Evolutionary conservation across 2,888 invertebrate genomes (phyloP).

Genomic region (Tiphia femorata): DNA sequence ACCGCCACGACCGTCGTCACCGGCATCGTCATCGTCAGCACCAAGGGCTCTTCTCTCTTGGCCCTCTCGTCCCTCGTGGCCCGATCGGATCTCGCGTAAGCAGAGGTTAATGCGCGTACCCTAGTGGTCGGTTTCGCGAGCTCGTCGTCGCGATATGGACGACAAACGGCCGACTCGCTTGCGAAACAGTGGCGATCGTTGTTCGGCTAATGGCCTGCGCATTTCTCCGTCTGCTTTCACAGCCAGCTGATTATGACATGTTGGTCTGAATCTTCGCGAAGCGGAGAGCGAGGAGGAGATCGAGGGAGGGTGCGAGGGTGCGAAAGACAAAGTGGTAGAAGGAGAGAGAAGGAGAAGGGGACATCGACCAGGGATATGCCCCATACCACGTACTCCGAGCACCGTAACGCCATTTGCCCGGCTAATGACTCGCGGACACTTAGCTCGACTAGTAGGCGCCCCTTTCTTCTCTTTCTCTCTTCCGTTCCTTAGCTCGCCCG

Average conservation of each 20-base stretch:
- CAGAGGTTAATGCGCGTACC: not conserved
- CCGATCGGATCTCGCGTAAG: too few species aligned
- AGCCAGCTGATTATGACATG: conserved; percentile 68
- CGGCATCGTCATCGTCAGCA: too few species aligned
- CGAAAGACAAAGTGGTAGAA: not conserved
- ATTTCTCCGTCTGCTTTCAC: conserved; percentile 64
- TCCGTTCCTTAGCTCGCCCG: not conserved
- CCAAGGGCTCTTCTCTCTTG: too few species aligned
- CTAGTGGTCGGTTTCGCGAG: not conserved
- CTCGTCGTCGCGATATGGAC: conserved; percentile 32
- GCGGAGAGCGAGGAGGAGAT: too few species aligned
- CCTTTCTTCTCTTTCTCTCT: conserved; percentile 3
- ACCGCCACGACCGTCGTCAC: too few species aligned
- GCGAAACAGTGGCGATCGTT: conserved; percentile 55
- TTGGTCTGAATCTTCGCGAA: conserved; percentile 61
- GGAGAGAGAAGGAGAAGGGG: conserved; percentile 11
- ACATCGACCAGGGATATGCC: conserved; percentile 27
- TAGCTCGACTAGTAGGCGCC: conserved; percentile 16
- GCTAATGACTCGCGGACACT: conserved; percentile 67
- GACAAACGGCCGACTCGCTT: conserved; percentile 37
- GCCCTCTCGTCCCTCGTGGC: too few species aligned
- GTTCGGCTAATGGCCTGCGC: conserved; percentile 66
- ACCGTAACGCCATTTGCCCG: conserved; percentile 66
- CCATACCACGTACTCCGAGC: conserved; percentile 60
- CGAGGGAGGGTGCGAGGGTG: conserved; percentile 13